Conservation (phyloP, 2,888 invertebrate genomes). For the Tolmerus cingulatus region DNA sequence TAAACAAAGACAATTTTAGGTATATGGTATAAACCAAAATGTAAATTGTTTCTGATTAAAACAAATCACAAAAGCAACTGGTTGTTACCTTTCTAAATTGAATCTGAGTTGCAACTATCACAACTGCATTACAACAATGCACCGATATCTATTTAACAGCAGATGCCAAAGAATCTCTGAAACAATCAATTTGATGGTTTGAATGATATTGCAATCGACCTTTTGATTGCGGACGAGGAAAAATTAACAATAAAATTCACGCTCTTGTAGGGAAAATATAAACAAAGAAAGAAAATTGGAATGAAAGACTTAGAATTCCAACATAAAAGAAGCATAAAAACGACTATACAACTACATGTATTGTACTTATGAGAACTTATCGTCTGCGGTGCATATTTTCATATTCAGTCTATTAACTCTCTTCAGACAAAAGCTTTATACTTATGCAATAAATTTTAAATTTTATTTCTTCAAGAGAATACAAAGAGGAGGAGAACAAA, state of each 20-base stretch:
- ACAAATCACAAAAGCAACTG: not conserved
- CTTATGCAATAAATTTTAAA: too few species aligned
- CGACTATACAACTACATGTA: too few species aligned
- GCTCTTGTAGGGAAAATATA: too few species aligned
- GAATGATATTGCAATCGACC: not conserved
- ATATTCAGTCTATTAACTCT: too few species aligned
- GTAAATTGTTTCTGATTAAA: not conserved
- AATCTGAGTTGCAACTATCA: not conserved
- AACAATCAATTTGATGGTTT: not conserved
- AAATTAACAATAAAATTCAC: not conserved
- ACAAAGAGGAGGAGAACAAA: too few species aligned
- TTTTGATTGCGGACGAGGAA: not conserved
- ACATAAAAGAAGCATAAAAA: too few species aligned
- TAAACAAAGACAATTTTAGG: not conserved
- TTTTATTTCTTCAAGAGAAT: too few species aligned
- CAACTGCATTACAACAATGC: not conserved
- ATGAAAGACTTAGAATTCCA: too few species aligned
- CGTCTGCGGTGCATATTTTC: too few species aligned
- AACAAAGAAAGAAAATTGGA: too few species aligned
- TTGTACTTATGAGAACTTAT: too few species aligned
- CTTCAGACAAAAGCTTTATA: too few species aligned
- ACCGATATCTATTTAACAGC: not conserved
- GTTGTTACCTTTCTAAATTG: not conserved
- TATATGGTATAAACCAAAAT: not conserved
- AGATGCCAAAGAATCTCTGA: not conserved